These are phyloP conservation scores for Drosophila neocordata DNA, from an alignment of 1,140 invertebrate genomes.

Conservation along the genomic window DNA sequence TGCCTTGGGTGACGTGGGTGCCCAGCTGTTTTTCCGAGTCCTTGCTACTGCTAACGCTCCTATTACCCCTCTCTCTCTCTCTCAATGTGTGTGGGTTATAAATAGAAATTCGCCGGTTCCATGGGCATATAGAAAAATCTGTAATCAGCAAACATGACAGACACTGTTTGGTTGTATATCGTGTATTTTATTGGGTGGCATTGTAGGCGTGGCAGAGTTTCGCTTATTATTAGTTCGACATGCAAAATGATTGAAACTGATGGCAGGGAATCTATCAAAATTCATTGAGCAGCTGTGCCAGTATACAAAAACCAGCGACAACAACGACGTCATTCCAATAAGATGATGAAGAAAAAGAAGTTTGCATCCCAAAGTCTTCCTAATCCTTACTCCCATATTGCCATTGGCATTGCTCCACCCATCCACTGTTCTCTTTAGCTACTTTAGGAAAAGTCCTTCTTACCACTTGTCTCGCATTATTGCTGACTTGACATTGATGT, in stretches of 20 bases:
- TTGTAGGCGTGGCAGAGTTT: constrained; percentile 18
- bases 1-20: constrained; percentile 13
- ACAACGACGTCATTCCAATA: constrained; percentile 1
- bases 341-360: background rate
- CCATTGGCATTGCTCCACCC: too few relatives aligned
- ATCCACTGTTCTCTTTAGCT: constrained; percentile 14
- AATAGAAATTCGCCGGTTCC: constrained; percentile 46
- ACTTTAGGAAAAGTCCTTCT: background rate
- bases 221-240: constrained; percentile 50
- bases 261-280: constrained; percentile 49
- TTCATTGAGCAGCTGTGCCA: constrained; percentile 36
- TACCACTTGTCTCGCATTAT: constrained; percentile 47
- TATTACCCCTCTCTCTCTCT: background rate
- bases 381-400: too few relatives aligned
- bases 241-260: constrained; percentile 53
- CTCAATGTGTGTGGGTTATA: constrained; percentile 21
- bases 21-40: constrained; percentile 1
- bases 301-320: too few relatives aligned
- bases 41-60: too few relatives aligned
- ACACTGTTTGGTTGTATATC: background rate
- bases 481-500: constrained; percentile 73
- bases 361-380: constrained; percentile 13
- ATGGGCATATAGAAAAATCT: constrained; percentile 32
- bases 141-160: constrained; percentile 31
- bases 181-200: background rate